Evolutionary conservation across 2,113 vertebrate genomes (phyloP), one percentile per base, ranked within the genome.

Genomic region (Podarcis raffonei): DNA sequence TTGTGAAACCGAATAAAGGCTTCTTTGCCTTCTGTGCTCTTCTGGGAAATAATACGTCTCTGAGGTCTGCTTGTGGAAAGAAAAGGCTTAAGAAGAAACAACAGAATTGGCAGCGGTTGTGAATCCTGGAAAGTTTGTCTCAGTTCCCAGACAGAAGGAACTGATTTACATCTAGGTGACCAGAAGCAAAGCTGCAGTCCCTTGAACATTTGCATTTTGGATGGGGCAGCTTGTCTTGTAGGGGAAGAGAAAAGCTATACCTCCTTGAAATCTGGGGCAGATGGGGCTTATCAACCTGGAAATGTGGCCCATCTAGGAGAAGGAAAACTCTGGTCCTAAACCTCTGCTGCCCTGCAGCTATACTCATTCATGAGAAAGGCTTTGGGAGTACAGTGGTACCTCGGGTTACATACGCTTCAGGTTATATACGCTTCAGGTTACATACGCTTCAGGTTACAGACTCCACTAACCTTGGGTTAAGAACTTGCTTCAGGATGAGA

Each of bases 61-160:
- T 23, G 57, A 80, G 48, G n/a, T 37, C 85, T 86, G 22, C 59
- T 68, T 69, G 30, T 42, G 27, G 30, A 69, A 79, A 23, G 84
- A 86, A 78, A 42, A 79, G 59, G 11, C 62, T 68, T 86, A 8
- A 9, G n/a, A 57, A 65, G 42, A 79, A 76, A 16, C 20, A 78
- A 48, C 59, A 79, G 18, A 48, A 20, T 69, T 80, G 76, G 39
- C 77, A 80, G 23, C 13, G 22, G 77, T 35, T 71, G 65, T 48
- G 65, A 69, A 79, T 69, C 65, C 75, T 87, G 85, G 22, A 79
- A 87, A 86, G 37, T 78, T n/a, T 53, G 77, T 53, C 22, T 66
- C 77, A 5, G 15, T 20, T 87, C 39, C 75, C 62, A 79, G 75
- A 79, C 39, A 80, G 65, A 59, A 80, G 1, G 15, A 35, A 30